Evolutionary conservation across 2,113 vertebrate genomes (phyloP).

Genomic region (Fulmarus glacialis): DNA sequence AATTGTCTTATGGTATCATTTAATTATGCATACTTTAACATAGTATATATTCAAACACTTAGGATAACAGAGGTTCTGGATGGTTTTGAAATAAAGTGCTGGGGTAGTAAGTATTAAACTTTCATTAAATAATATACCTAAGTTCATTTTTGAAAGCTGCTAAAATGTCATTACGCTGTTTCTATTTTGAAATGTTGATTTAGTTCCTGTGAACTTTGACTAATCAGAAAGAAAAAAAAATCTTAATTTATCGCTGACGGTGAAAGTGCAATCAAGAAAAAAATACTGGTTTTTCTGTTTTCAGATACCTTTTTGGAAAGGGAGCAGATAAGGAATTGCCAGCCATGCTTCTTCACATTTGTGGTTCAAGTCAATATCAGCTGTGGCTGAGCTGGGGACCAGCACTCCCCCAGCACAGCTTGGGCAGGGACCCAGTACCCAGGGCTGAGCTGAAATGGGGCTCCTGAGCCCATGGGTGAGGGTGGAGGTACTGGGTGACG

Average conservation of each 20-base stretch:
- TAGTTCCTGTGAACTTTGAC: background rate
- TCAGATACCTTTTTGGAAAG: background rate
- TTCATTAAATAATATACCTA: background rate
- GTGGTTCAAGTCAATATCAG: background rate
- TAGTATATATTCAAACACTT: background rate
- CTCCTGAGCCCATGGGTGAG: background rate
- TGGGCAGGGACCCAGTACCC: background rate
- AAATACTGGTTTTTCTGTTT: background rate
- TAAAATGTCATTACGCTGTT: background rate
- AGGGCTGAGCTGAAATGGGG: background rate
- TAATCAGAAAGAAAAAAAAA: background rate
- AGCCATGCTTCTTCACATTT: background rate
- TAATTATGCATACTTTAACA: background rate
- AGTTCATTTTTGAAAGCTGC: background rate
- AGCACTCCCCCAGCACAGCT: background rate
- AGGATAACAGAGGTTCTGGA: background rate
- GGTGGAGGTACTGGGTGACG: background rate
- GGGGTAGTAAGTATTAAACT: background rate
- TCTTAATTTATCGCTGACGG: background rate
- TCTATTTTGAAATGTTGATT: background rate
- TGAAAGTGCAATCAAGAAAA: background rate
- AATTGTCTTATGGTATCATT: background rate
- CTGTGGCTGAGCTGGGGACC: background rate
- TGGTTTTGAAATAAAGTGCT: background rate
- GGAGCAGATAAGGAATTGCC: background rate